Evolutionary conservation across 2,888 invertebrate species (phyloP), one percentile per base, ranked within the genome.

Genomic region (Phengaris arion): DNA sequence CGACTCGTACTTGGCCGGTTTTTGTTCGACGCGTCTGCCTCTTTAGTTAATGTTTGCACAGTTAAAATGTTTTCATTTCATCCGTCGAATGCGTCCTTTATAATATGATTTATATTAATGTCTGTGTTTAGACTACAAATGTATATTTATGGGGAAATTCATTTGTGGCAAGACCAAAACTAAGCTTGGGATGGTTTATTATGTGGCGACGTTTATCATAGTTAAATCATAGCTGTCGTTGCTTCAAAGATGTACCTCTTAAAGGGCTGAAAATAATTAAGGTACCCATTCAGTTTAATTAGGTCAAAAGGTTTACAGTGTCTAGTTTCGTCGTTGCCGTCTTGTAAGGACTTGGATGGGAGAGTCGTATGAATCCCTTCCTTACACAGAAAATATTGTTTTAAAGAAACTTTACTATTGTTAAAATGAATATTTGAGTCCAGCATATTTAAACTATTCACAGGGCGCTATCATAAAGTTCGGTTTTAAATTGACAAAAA

Each of bases 41-140:
- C 35, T 35, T 35, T 2, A 35, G 35, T 13, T 64, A 35, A 64
- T 64, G 35, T 64, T 64, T 45, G 35, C 64, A 64, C 64, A 64
- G 64, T 35, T 64, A 64, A 64, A 35, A 64, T 64, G 35, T 64
- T 64, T 35, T 13, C 35, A 64, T 64, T 64, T 52, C 12, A 64
- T 45, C 13, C 35, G 2, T 35, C 45, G 13, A 35, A 35, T 12
- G 35, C 35, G 35, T 64, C 59, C 59, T 59, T 59, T 59, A 64
- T 64, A 64, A 45, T 45, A 45, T 64, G 64, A 64, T 64, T 64
- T 64, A 64, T 64, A 64, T 45, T 35, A 35, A 10, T 10, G 59
- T 59, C 59, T 9, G 12, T 6, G 35, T 12, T 12, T 6, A 35
- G 35, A 5, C 64, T 35, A 35, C 64, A 64, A 64, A 64, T 64